A percentile compares a stretch with the other conserved stretches of the same genome.
phyloP scores from a whole-genome alignment of 2,797 vertebrate species.

The Eospalax fontanierii region DNA sequence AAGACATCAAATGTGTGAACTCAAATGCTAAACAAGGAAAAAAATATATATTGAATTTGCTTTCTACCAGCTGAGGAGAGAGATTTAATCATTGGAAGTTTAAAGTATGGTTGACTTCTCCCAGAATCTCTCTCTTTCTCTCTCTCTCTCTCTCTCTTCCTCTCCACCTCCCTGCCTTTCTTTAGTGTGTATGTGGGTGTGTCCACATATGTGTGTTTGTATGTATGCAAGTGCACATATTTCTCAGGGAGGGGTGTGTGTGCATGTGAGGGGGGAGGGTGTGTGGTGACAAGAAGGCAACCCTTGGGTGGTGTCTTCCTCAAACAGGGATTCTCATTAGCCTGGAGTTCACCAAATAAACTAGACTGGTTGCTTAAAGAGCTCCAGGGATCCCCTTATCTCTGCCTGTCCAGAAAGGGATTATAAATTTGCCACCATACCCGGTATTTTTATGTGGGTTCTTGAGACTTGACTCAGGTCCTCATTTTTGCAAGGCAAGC shows the following conservation, averaged over 20 bases:
- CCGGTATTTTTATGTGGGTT: not conserved
- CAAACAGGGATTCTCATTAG: not conserved
- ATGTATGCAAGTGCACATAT: too few species aligned
- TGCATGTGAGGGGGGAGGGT: too few species aligned
- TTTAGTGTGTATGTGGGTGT: too few species aligned
- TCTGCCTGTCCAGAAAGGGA: not conserved
- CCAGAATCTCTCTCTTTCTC: not conserved
- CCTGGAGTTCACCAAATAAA: not conserved
- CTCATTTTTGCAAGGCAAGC: not conserved
- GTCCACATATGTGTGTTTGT: too few species aligned
- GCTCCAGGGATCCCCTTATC: not conserved
- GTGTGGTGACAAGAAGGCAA: not conserved
- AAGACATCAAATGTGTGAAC: not conserved
- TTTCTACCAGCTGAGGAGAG: conserved; percentile 61
- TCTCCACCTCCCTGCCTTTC: too few species aligned
- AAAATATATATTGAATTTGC: conserved; percentile 68
- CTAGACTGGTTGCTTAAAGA: too few species aligned
- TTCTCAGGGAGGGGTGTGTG: too few species aligned
- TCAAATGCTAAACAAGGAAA: conserved; percentile 27
- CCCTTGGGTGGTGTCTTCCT: not conserved
- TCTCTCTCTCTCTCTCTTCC: too few species aligned
- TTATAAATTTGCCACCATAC: not conserved
- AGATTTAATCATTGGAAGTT: conserved; percentile 56
- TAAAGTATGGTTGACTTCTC: conserved; percentile 12
- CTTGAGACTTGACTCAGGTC: not conserved